Base-by-base conservation (phyloP, 2,888 invertebrate species). In the Malthinus seriepunctatus region DNA sequence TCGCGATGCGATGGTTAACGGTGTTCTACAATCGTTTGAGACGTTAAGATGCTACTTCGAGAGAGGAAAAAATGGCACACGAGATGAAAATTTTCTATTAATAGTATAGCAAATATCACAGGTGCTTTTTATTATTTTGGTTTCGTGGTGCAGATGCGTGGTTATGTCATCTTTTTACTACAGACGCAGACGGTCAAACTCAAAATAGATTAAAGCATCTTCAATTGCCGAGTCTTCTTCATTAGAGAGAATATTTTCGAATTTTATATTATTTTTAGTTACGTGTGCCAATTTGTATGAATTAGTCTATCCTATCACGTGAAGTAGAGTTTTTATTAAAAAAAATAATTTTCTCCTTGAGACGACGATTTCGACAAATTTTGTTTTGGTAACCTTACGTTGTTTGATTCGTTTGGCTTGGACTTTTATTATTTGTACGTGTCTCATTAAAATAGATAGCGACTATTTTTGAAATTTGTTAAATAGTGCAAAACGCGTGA, bases 161-260 rank as follows among this genome's bases (percentile, higher is more conserved):
- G 61, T 61, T 61, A 61, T 61, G 57, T 61, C 61, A 61, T 61
- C 61, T 57, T 61, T 61, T 61, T 57, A 60, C 60, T 60, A 51
- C 47, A 60, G 51, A 42, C 57, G 57, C 61, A 61, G 57, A 61
- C 61, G 56, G 46, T 48, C 42, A 6, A 48, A 9, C 23, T 48
- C 61, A 32, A 61, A 61, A 61, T 61, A 61, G 45, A 51, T 33
- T 32, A 39, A 42, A 15, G 37, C 50, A 35, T 48, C 33, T 46
- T 46, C 39, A 46, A 49, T 39, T 52, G 37, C 42, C 54, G 34
- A 38, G 42, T 23, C 23, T 23, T 55, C 49, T 49, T 39, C 49
- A 23, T 55, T 49, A 34, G 23, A 42, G 39, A 39, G 11, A 34
- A 32, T 47, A 23, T 23, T 47, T 31, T 54, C 32, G 33, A 39